phyloP scores from a whole-genome alignment of 2,797 vertebrate genomes.

The Takifugu ocellatus region DNA sequence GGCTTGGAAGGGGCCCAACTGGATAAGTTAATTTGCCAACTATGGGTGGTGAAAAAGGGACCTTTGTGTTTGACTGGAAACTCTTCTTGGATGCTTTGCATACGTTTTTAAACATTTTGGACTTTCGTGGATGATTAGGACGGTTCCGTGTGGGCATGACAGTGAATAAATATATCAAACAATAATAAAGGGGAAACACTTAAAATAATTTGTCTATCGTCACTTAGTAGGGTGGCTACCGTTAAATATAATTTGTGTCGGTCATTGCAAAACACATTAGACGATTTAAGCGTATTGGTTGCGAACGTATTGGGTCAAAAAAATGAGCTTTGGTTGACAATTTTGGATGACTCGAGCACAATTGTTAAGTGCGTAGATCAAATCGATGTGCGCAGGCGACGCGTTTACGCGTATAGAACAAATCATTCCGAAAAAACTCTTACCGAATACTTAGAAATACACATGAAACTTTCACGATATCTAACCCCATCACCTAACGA shows the following conservation, averaged over 20 bases:
- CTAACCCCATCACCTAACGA: rapidly evolving
- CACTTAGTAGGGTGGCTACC: too few species aligned
- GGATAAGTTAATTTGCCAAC: conserved; percentile 44
- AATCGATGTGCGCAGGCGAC: neutral
- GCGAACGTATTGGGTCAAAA: neutral
- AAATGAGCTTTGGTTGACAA: neutral
- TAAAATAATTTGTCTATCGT: neutral
- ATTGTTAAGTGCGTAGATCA: conserved; percentile 36
- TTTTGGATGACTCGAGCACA: neutral
- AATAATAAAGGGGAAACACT: conserved; percentile 5
- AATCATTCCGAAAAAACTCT: neutral
- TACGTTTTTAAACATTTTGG: conserved; percentile 65
- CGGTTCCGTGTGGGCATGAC: conserved; percentile 47
- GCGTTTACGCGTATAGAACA: neutral
- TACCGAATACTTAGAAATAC: neutral
- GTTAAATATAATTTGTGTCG: too few species aligned
- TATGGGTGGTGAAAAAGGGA: conserved; percentile 52
- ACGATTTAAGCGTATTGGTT: rapidly evolving
- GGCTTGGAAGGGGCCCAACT: conserved; percentile 28
- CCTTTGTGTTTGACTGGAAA: conserved; percentile 71
- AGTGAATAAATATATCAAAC: conserved; percentile 51
- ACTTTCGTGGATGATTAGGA: conserved; percentile 62
- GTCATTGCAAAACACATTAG: too few species aligned
- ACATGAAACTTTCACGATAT: neutral
- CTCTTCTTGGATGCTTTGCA: conserved; percentile 79